These are phyloP conservation scores for Drosophila rufa DNA, from an alignment of 1,140 invertebrate species.

Conservation along the genomic window DNA sequence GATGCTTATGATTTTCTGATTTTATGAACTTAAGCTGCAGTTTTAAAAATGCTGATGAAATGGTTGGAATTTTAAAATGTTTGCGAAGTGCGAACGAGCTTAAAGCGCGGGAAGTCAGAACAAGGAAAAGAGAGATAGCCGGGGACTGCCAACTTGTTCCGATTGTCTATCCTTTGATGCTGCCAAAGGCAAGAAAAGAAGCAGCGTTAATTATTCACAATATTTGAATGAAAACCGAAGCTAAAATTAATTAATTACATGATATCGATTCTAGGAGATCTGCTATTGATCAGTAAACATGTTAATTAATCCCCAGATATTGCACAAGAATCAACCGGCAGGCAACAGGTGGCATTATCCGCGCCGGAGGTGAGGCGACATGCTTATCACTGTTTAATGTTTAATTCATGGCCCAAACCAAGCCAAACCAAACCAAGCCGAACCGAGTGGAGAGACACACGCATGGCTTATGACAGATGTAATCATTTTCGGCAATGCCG, in stretches of 20 bases:
- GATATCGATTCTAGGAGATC: neutral
- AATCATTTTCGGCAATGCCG: conserved; percentile 45
- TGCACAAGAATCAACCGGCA: conserved; percentile 11
- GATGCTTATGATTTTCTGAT: neutral
- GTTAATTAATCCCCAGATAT: neutral
- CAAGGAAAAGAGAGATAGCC: neutral
- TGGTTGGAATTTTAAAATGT: neutral
- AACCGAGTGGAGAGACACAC: conserved; percentile 17
- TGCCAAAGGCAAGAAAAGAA: neutral
- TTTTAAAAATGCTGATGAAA: neutral
- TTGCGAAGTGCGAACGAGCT: neutral
- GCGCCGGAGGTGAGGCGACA: conserved; percentile 32
- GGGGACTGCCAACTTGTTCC: neutral
- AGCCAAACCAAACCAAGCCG: neutral
- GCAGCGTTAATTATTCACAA: too few species aligned
- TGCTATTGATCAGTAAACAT: neutral
- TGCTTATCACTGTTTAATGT: conserved; percentile 46
- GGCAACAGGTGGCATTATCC: conserved; percentile 13
- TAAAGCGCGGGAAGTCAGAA: neutral
- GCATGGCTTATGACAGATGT: conserved; percentile 43
- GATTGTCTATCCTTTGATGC: too few species aligned
- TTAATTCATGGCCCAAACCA: conserved; percentile 43
- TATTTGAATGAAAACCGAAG: too few species aligned
- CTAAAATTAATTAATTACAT: too few species aligned
- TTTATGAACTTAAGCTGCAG: neutral